phyloP scores from a whole-genome alignment of 2,888 invertebrate genomes.

The Sphecodes monilicornis region DNA sequence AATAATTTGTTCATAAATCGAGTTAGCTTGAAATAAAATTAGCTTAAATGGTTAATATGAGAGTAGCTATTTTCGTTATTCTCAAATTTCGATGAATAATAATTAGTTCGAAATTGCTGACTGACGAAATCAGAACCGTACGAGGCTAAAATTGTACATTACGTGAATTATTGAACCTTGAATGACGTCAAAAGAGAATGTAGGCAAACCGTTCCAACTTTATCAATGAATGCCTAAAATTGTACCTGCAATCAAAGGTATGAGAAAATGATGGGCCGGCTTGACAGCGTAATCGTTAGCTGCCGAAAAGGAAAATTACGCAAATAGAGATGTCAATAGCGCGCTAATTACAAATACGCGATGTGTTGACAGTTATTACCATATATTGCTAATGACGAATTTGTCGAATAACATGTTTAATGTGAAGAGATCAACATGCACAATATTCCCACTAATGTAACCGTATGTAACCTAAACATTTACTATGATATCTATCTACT shows the following conservation, averaged over 20 bases:
- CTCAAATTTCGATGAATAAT: not conserved
- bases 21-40: not conserved
- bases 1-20: not conserved
- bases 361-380: not conserved
- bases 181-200: not conserved
- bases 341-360: not conserved
- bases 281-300: not conserved
- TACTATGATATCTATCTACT: not conserved
- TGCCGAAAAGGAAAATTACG: not conserved
- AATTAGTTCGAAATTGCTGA: not conserved
- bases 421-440: not conserved
- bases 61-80: not conserved
- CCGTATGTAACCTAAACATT: not conserved
- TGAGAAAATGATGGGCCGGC: not conserved
- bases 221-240: not conserved
- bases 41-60: not conserved
- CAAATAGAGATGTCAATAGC: not conserved
- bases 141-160: not conserved
- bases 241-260: not conserved
- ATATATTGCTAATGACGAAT: not conserved
- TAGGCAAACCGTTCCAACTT: not conserved
- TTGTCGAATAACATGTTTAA: not conserved
- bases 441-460: not conserved
- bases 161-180: not conserved
- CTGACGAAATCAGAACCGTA: not conserved